Base-by-base conservation (phyloP, 2,888 invertebrate species). In the Aleiodes testaceus region DNA sequence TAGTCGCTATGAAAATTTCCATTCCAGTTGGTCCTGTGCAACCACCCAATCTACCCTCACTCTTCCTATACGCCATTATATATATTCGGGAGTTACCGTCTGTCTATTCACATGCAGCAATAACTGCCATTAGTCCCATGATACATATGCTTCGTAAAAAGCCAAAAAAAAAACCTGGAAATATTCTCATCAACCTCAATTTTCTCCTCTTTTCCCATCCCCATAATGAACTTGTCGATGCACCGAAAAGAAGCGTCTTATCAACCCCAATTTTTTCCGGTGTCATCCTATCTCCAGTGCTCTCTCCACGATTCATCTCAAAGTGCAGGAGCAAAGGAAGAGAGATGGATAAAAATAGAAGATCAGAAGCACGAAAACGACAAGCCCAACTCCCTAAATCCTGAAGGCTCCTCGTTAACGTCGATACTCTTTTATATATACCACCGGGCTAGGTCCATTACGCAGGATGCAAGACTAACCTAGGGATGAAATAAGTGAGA, bases 1-100 rank as follows among this genome's bases (percentile, higher is more conserved):
- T 30, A 50, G 69, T 70, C 64, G 72, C 73, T 72, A 76, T 76
- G 70, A 74, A 74, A 74, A 76, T 76, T 76, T 76, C 70, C 73
- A 74, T 74, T 53, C 69, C 64, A 67, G 72, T 75, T 75, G 72
- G 36, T 11, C 2, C 36, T 36, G 7, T 36, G 36, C 36, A 36
- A 61, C 70, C 70, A 72, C 68, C 66, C 66, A 65, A 70, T 70
- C 65, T 72, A 66, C 9, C 55, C 53, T 42, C 36, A 55, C 4
- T 49, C 16, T 59, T 42, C 4, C 49, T 9, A 16, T 16, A 42
- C 11, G 30, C 65, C 59, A 42, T 70, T 14, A 52, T 61, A 55
- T 66, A 49, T 49, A 22, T 49, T 63, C 22, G 11, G 53, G 18
- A 61, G 26, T 67, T 53, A 50, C 36, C 36, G 65, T 47, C 47